A percentile compares a stretch with the other conserved stretches of the same genome.
Conservation (phyloP, 2,797 vertebrate species). For the Danio kyathit region DNA sequence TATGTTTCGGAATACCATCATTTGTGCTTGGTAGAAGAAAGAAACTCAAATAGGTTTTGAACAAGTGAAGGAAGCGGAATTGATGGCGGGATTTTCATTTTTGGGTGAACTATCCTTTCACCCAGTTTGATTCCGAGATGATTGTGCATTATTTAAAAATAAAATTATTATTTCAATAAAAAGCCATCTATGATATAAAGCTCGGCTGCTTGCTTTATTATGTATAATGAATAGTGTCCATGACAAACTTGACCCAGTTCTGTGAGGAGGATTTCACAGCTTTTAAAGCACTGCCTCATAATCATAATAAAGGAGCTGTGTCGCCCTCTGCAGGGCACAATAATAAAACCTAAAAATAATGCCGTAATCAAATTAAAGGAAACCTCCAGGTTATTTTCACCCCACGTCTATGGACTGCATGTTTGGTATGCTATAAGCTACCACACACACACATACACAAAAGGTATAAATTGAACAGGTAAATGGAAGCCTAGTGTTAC, state of each 20-base stretch:
- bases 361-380: conserved; percentile 21
- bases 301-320: conserved; percentile 15
- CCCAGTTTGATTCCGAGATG: background rate
- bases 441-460: background rate
- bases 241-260: conserved; percentile 5
- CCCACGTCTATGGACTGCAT: background rate
- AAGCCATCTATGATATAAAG: background rate
- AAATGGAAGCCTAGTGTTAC: background rate
- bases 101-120: no score
- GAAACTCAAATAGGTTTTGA: no score
- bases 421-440: background rate
- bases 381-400: background rate
- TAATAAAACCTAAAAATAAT: no score
- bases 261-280: background rate
- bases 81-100: no score
- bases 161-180: background rate
- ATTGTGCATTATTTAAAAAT: no score
- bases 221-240: background rate
- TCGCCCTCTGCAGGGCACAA: conserved; percentile 52
- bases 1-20: no score
- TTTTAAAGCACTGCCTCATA: background rate
- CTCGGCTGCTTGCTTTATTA: background rate
- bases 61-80: no score
- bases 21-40: no score
- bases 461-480: background rate